A percentile compares a stretch with the other conserved stretches of the same genome.
These are phyloP conservation scores for Crossoptilon crossoptilon DNA, from an alignment of 2,797 vertebrate species.

Conservation along the genomic window DNA sequence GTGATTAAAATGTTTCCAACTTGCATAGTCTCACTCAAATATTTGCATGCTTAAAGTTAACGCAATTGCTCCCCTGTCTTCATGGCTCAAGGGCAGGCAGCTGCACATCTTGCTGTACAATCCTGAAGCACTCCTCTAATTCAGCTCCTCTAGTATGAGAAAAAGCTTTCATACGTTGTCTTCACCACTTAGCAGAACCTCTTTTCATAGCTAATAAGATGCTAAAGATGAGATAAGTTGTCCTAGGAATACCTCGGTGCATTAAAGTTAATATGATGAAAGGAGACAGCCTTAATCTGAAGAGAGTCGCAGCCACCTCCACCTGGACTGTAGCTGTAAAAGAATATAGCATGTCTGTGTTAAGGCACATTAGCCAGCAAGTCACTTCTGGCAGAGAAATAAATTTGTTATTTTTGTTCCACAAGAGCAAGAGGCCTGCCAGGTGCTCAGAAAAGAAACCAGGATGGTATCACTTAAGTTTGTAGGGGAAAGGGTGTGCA, in stretches of 20 bases:
- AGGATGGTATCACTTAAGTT: not conserved
- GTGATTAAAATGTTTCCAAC: not conserved
- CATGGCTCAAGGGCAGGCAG: not conserved
- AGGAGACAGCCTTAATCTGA: conserved; percentile 13
- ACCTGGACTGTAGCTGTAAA: not conserved
- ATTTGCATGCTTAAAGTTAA: not conserved
- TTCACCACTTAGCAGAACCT: not conserved
- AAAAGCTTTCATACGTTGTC: not conserved
- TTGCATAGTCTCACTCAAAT: not conserved
- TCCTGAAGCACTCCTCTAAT: not conserved
- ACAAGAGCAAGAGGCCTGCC: not conserved
- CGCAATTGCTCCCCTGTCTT: not conserved
- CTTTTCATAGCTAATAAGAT: not conserved
- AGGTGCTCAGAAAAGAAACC: not conserved
- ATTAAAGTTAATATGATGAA: conserved; percentile 29
- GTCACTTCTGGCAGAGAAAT: conserved; percentile 23
- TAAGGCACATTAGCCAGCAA: not conserved
- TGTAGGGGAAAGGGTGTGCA: not conserved
- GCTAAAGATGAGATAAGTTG: conserved; percentile 19
- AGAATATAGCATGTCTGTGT: not conserved
- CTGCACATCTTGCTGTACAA: not conserved
- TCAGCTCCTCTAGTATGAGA: not conserved
- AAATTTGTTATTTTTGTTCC: conserved; percentile 8
- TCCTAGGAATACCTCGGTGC: not conserved
- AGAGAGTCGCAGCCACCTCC: not conserved